Conservation (phyloP, 2,888 invertebrate species). For the Eristalinus aeneus region DNA sequence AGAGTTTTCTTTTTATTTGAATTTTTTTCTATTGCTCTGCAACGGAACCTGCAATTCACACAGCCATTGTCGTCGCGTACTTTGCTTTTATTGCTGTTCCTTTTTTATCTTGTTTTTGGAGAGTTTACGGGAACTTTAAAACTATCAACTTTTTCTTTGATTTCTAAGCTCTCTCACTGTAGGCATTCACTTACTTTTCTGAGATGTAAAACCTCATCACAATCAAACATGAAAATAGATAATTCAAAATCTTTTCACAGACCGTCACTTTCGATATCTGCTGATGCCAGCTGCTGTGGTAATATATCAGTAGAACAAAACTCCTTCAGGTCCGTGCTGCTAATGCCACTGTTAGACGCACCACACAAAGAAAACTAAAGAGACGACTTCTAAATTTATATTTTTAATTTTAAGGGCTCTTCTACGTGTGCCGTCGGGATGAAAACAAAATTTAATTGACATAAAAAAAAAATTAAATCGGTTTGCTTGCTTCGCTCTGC, state of each 20-base stretch:
- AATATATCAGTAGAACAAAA: constrained; percentile 17
- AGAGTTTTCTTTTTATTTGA: not conserved
- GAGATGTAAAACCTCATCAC: not conserved
- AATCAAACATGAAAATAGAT: not conserved
- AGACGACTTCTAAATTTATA: constrained; percentile 57
- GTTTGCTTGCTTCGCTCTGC: constrained; percentile 40
- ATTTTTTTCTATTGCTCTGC: not conserved
- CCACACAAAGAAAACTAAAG: constrained; percentile 11
- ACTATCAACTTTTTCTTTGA: constrained; percentile 21
- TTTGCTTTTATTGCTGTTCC: constrained; percentile 13
- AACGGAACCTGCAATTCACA: constrained; percentile 26
- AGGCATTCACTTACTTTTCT: not conserved
- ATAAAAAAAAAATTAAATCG: constrained; percentile 42
- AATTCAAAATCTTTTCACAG: constrained; percentile 4
- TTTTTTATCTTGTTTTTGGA: constrained; percentile 14
- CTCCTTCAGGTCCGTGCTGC: not conserved
- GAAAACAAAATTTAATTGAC: constrained; percentile 50
- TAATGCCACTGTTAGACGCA: not conserved
- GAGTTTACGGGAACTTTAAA: constrained; percentile 41
- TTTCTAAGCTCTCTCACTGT: constrained; percentile 9
- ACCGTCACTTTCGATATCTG: constrained; percentile 25
- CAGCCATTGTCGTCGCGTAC: constrained; percentile 13
- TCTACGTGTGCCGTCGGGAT: constrained; percentile 10
- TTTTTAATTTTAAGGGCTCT: constrained; percentile 50
- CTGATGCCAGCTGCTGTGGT: constrained; percentile 29